Base-by-base conservation (phyloP, 2,113 vertebrate genomes). In the Haemorhous mexicanus region DNA sequence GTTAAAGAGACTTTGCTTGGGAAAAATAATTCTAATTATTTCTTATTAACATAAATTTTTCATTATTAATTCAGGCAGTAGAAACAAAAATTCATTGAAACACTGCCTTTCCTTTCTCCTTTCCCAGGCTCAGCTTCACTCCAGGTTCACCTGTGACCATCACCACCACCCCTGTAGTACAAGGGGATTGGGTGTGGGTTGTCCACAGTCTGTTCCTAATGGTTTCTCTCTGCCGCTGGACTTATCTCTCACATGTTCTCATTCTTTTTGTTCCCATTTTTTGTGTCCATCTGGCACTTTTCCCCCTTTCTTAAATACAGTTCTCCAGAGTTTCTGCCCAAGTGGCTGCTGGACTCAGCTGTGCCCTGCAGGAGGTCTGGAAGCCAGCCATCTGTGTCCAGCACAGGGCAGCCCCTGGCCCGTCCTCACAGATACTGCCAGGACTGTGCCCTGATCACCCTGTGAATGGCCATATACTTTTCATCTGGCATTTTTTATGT, bases 321-420 rank as follows among this genome's bases (percentile, higher is more conserved):
- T 66, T 87, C 55, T 50, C 11, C 18, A 43, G 30, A 39, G 50
- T 23, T 58, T 86, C 30, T 59, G 11, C n/a, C 11, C 10, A 33
- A 11, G 19, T 26, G 35, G 6, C 59, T 74, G 41, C 23, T 30
- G 83, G 58, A 37, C 22, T 73, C 18, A 44, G 16, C 32, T 37
- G 26, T 84, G 49, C 8, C 33, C 35, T 73, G 68, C 35, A 28
- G 17, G 22, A 32, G 19, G 13, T 56, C 46, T 59, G 14, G 84
- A 27, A 74, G 32, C 35, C 3, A 5, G 10, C 13, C 3, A 2
- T 33, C 30, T 30, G 3, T 74, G 49, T 47, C 49, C 0, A 0
- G 55, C 72, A 28, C 30, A 15, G 68, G 39, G 22, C 43, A 84
- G 32, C 35, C 43, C 19, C 11, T 67, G 7, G 10, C 23, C n/a